Percentiles rank a stretch among this genome's conserved stretches.
Conservation (phyloP, 2,113 vertebrate species). For the Dipodomys spectabilis region DNA sequence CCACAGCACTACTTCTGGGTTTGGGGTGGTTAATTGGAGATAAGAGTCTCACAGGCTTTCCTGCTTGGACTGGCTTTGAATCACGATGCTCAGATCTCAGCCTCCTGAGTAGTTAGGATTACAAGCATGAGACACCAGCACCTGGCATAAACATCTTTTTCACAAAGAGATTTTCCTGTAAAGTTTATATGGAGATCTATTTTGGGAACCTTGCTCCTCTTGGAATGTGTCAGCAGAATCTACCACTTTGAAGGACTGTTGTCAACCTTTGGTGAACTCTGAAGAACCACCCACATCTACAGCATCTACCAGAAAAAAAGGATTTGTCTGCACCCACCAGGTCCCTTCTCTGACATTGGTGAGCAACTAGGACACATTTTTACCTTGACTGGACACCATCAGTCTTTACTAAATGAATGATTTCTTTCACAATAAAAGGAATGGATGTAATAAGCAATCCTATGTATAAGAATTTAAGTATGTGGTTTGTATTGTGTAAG, state of each 20-base stretch:
- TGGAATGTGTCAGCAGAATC: background rate
- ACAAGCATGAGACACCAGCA: too few relatives aligned
- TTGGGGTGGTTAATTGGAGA: too few relatives aligned
- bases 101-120: too few relatives aligned
- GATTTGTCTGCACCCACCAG: background rate
- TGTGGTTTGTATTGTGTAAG: background rate
- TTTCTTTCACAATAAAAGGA: conserved; percentile 54
- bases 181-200: background rate
- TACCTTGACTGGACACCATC: background rate
- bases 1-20: too few relatives aligned
- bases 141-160: background rate
- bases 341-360: background rate
- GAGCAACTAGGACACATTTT: background rate
- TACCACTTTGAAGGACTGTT: background rate
- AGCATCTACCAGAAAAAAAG: background rate
- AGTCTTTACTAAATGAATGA: background rate
- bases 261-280: background rate
- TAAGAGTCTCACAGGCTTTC: too few relatives aligned
- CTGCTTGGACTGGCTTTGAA: too few relatives aligned
- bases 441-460: background rate
- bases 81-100: too few relatives aligned
- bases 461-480: background rate
- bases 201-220: background rate
- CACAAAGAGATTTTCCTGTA: conserved; percentile 36
- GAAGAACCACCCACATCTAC: background rate